Conservation (phyloP, 2,888 invertebrate genomes). For the Cristatella mucedo region DNA sequence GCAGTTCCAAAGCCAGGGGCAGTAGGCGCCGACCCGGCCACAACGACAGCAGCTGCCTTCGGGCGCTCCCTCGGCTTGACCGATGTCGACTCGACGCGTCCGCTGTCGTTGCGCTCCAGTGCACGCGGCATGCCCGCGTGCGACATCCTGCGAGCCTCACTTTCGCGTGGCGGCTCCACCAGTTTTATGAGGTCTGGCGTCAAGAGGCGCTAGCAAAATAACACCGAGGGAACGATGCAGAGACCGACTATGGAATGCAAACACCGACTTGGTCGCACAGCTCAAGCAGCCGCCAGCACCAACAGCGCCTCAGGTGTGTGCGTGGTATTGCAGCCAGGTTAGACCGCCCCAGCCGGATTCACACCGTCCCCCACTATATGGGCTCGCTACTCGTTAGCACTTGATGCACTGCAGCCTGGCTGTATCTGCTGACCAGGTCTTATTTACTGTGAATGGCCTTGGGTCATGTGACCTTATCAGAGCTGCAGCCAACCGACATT, state of each 20-base stretch:
- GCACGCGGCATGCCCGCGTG: too few relatives aligned
- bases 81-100: slow-evolving; percentile 4
- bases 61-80: slow-evolving; percentile 4
- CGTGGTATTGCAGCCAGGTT: slow-evolving; percentile 13
- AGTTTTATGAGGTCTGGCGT: slow-evolving; percentile 20
- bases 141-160: not conserved
- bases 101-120: slow-evolving; percentile 2
- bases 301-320: not conserved
- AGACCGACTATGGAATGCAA: slow-evolving; percentile 16
- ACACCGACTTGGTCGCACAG: slow-evolving; percentile 7
- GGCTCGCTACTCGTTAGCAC: too few relatives aligned
- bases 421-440: too few relatives aligned
- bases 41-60: too few relatives aligned
- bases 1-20: too few relatives aligned
- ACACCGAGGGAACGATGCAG: slow-evolving; percentile 18
- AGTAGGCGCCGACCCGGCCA: not conserved
- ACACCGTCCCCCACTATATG: too few relatives aligned
- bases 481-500: too few relatives aligned
- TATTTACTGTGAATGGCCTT: too few relatives aligned
- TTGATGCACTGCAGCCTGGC: too few relatives aligned
- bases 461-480: too few relatives aligned
- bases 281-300: not conserved
- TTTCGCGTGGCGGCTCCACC: slow-evolving; percentile 13
- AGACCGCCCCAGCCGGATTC: too few relatives aligned
- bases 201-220: slow-evolving; percentile 29